phyloP scores from a whole-genome alignment of 2,113 vertebrate species.

The Isurus oxyrinchus region DNA sequence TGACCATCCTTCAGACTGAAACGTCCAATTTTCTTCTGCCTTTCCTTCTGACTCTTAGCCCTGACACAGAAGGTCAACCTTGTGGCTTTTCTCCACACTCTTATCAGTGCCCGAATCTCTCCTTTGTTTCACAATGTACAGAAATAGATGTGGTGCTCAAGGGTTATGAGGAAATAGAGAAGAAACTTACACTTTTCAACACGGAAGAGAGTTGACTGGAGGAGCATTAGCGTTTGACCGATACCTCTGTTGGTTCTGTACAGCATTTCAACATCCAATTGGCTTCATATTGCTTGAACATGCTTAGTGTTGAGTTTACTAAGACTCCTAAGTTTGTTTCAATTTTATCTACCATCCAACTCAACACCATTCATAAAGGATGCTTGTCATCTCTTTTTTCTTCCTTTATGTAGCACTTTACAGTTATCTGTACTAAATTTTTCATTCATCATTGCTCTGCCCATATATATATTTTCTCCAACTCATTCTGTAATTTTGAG shows the following conservation, averaged over 20 bases:
- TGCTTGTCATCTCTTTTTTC: not conserved
- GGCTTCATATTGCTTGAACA: not conserved
- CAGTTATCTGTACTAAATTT: not conserved
- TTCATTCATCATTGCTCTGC: not conserved
- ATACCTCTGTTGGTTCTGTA: not conserved
- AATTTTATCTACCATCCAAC: too few species aligned
- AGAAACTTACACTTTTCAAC: not conserved
- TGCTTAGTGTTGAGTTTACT: not conserved
- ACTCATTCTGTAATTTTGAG: not conserved
- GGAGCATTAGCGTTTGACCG: not conserved
- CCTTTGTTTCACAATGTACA: not conserved
- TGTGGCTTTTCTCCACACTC: not conserved
- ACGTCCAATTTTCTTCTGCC: not conserved
- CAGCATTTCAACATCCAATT: not conserved
- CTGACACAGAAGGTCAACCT: not conserved
- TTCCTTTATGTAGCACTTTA: not conserved
- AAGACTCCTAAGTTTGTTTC: not conserved
- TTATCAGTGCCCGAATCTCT: not conserved
- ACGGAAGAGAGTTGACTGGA: not conserved
- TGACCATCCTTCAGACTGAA: not conserved
- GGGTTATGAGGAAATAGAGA: not conserved
- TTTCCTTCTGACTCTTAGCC: not conserved
- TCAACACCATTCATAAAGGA: not conserved
- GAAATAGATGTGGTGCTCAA: not conserved
- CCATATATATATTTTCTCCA: too few species aligned